Base-by-base conservation (phyloP, 2,113 vertebrate species). In the Catagonus wagneri region DNA sequence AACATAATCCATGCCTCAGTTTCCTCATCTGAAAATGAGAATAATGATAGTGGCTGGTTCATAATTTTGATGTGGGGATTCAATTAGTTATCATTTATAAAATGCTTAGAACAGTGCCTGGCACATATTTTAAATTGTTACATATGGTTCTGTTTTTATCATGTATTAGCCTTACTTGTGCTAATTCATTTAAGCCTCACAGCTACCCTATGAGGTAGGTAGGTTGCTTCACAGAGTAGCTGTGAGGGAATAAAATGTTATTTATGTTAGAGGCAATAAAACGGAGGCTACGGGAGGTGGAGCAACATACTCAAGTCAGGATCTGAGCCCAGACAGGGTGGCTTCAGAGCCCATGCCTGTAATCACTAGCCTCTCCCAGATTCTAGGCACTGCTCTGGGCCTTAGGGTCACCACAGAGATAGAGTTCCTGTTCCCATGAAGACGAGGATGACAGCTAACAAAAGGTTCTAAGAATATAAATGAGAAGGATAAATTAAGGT, bases 111-210 rank as follows among this genome's bases (percentile, higher is more conserved):
- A 75, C 17, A 72, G 36, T 52, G n/a, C 65, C 63, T 83, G 63
- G 39, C 11, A 75, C 83, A 63, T 68, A n/a, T 34, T 81, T 75
- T 52, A 29, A 60, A 27, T 6, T 71, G 15, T 10, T 93, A 34
- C 13, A 3, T 81, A 32, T 11, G 56, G 54, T 95, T 96, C 56
- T 32, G 14, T 76, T 94, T 92, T 83, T 34, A 83, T 93, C 22
- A 1, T 66, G 39, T 85, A 14, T 50, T 39, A 83, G n/a, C 44
- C 34, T 76, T 65, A 32, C 22, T 94, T 86, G 44, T 75, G 85
- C 52, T 86, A 81, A 90, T 76, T 61, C 79, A 19, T 69, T 94
- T 69, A 71, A 90, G 54, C 23, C 11, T 93, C 85, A 93, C 44
- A 69, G 54, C 2, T 86, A 20, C 12, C 80, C 20, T 72, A 25